These are phyloP conservation scores for Numenius arquata DNA, from an alignment of 2,113 vertebrate genomes.

Conservation along the genomic window DNA sequence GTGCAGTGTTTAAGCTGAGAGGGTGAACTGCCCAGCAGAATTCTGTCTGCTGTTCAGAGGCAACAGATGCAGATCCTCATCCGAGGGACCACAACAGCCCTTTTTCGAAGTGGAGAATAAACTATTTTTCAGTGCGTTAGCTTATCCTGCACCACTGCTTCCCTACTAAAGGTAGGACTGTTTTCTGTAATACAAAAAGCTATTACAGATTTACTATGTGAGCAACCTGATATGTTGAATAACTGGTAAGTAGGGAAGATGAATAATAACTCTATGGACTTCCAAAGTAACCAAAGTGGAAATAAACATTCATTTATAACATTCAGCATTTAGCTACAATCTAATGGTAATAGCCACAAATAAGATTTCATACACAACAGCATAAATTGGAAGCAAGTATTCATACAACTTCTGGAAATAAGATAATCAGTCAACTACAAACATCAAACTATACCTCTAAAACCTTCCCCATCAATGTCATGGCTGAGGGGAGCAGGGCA, in stretches of 20 bases:
- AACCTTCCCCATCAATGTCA: neutral
- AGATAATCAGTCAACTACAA: neutral
- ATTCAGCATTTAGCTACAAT: neutral
- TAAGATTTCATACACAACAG: neutral
- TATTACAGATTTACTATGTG: neutral
- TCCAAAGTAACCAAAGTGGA: neutral
- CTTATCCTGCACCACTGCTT: neutral
- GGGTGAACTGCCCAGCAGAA: neutral
- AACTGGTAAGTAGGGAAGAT: constrained; percentile 28
- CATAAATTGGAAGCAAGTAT: neutral
- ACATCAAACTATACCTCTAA: neutral
- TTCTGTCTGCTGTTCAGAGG: neutral
- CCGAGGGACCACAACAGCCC: neutral
- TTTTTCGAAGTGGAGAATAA: neutral
- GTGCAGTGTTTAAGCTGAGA: neutral
- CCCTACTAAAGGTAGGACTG: neutral
- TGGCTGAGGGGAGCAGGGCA: neutral
- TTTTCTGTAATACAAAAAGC: constrained; percentile 16
- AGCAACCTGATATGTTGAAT: neutral
- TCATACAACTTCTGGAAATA: neutral
- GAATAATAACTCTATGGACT: neutral
- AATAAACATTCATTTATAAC: neutral
- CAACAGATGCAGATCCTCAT: neutral
- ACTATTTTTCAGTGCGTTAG: neutral
- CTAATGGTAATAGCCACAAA: neutral